Evolutionary conservation across 1,140 invertebrate genomes (phyloP).

Genomic region (Drosophila orena): DNA sequence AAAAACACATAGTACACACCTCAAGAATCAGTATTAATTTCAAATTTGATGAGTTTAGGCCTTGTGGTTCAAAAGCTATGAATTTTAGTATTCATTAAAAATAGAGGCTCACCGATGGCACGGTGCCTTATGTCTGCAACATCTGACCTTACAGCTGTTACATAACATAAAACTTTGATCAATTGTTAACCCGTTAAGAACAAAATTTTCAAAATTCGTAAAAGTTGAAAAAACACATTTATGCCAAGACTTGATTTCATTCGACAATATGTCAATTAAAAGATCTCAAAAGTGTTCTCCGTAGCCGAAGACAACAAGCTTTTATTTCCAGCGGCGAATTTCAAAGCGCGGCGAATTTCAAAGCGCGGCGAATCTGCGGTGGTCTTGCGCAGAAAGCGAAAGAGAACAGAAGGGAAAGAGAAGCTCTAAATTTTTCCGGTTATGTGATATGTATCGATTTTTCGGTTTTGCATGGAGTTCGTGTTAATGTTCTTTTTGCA

Average conservation of each 20-base stretch:
- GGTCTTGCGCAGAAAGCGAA: constrained; percentile 35
- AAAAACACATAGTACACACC: too few relatives aligned
- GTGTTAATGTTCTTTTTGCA: constrained; percentile 15
- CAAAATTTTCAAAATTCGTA: too few relatives aligned
- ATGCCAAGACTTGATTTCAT: constrained; percentile 11
- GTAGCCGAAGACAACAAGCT: constrained; percentile 12
- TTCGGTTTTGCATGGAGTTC: constrained; percentile 39
- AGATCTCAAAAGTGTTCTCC: constrained; percentile 8
- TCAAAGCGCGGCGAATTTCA: constrained; percentile 24
- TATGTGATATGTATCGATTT: constrained; percentile 76
- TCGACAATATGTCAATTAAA: constrained; percentile 27
- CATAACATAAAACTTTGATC: too few relatives aligned
- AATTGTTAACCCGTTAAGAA: too few relatives aligned
- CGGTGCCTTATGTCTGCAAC: too few relatives aligned
- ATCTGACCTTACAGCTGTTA: too few relatives aligned
- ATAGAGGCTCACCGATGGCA: too few relatives aligned
- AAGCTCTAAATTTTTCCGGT: constrained; percentile 18
- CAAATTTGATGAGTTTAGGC: too few relatives aligned
- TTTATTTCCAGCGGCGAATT: constrained; percentile 21
- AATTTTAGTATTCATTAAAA: too few relatives aligned
- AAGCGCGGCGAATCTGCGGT: constrained; percentile 16
- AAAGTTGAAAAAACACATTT: too few relatives aligned
- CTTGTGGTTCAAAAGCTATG: too few relatives aligned
- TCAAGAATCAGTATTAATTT: too few relatives aligned
- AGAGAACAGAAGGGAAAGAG: neutral